Evolutionary conservation across 2,797 vertebrate genomes (phyloP).

Genomic region (Lindbergichthys nudifrons): DNA sequence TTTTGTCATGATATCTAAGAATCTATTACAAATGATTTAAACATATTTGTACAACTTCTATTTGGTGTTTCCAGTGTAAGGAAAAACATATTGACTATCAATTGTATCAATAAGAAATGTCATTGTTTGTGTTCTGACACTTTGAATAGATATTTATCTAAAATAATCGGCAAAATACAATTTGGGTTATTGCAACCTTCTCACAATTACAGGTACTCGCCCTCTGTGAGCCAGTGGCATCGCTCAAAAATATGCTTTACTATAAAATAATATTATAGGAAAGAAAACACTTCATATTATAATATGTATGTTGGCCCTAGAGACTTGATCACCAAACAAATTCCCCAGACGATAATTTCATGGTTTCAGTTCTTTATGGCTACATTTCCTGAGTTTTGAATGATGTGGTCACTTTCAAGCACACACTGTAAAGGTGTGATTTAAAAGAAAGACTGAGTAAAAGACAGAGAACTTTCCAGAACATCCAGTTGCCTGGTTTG

Average conservation of each 20-base stretch:
- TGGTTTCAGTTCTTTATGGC: slow-evolving; percentile 19
- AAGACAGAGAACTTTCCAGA: slow-evolving; percentile 45
- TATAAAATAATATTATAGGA: neutral
- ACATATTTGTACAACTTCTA: neutral
- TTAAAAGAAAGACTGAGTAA: slow-evolving; percentile 29
- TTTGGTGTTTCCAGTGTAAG: neutral
- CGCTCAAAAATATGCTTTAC: too few relatives aligned
- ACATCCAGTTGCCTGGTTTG: slow-evolving; percentile 55
- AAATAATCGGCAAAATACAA: too few relatives aligned
- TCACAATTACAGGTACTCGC: too few relatives aligned
- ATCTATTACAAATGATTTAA: neutral
- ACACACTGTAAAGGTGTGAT: slow-evolving; percentile 17
- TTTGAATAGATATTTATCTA: too few relatives aligned
- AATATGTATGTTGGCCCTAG: slow-evolving; percentile 17
- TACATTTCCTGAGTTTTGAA: slow-evolving; percentile 8
- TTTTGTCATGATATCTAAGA: neutral
- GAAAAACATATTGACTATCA: neutral
- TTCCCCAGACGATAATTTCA: slow-evolving; percentile 16
- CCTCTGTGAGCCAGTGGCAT: too few relatives aligned
- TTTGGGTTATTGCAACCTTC: too few relatives aligned
- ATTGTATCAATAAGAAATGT: neutral
- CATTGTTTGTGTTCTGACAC: too few relatives aligned
- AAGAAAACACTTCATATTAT: slow-evolving; percentile 21
- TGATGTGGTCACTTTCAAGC: slow-evolving; percentile 17
- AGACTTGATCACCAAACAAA: slow-evolving; percentile 7